A percentile compares a stretch with the other conserved stretches of the same genome.
These are phyloP conservation scores for Calephelis nemesis DNA, from an alignment of 1,140 invertebrate species.

Conservation along the genomic window DNA sequence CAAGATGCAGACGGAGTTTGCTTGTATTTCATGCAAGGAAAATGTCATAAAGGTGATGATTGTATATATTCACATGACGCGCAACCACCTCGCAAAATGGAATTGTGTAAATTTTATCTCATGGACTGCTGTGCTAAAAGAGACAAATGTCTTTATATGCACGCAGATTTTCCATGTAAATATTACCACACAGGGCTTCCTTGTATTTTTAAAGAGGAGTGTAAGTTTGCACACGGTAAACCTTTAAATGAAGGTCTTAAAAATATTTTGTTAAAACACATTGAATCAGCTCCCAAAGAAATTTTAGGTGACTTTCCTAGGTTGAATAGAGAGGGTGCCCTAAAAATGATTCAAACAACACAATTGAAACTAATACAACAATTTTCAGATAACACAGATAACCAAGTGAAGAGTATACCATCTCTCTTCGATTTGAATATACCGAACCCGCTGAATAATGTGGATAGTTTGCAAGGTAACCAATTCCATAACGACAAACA, in stretches of 20 bases:
- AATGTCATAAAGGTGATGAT: conserved; percentile 88
- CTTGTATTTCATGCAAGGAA: conserved; percentile 91
- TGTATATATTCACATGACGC: conserved; percentile 92
- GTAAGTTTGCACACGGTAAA: conserved; percentile 95
- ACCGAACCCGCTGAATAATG: conserved; percentile 67
- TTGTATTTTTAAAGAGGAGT: conserved; percentile 89
- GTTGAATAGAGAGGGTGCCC: conserved; percentile 86
- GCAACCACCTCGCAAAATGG: conserved; percentile 91
- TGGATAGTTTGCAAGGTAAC: conserved; percentile 45
- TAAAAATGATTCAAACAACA: conserved; percentile 85
- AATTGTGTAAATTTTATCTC: conserved; percentile 97
- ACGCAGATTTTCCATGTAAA: conserved; percentile 98
- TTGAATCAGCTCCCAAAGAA: conserved; percentile 94
- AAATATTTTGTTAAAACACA: conserved; percentile 87
- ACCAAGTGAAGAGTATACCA: conserved; percentile 72
- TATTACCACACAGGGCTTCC: conserved; percentile 95
- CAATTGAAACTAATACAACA: conserved; percentile 83
- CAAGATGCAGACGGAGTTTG: conserved; percentile 86
- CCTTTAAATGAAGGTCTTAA: conserved; percentile 87
- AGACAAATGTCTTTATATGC: conserved; percentile 97
- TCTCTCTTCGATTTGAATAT: conserved; percentile 81
- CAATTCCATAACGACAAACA: conserved; percentile 59
- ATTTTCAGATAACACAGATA: conserved; percentile 62
- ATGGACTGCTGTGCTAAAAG: conserved; percentile 97
- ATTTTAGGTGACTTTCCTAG: conserved; percentile 93